Conservation (phyloP, 2,797 vertebrate genomes). For the Darevskia nairensis region DNA sequence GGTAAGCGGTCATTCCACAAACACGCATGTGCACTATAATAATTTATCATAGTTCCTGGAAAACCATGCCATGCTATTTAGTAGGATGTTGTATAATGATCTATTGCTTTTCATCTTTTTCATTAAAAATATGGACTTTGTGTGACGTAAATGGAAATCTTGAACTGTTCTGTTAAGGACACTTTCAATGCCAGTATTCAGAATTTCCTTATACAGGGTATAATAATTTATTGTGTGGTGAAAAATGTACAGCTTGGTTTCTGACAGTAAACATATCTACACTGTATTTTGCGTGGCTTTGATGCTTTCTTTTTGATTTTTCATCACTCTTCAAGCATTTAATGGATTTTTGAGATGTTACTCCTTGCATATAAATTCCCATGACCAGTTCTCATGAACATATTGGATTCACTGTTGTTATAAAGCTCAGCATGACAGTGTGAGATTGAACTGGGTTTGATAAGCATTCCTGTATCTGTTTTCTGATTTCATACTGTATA, state of each 20-base stretch:
- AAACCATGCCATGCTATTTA: no score
- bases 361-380: constrained; percentile 46
- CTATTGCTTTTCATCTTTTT: no score
- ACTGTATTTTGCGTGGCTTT: neutral
- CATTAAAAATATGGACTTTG: no score
- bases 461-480: constrained; percentile 40
- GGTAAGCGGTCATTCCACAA: no score
- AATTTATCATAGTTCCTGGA: no score
- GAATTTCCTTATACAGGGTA: neutral
- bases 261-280: neutral
- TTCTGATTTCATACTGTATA: constrained; percentile 52
- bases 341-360: constrained; percentile 49
- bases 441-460: constrained; percentile 43
- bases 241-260: neutral
- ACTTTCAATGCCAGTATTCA: constrained; percentile 8
- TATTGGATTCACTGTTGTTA: constrained; percentile 23
- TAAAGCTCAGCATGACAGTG: constrained; percentile 32
- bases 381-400: constrained; percentile 20
- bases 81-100: no score
- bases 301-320: constrained; percentile 21
- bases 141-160: no score
- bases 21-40: no score
- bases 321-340: constrained; percentile 48
- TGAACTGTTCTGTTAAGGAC: no score
- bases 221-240: constrained; percentile 1